Base-by-base conservation (phyloP, 64 coral and sea anemone genomes). In the Montipora sp. region DNA sequence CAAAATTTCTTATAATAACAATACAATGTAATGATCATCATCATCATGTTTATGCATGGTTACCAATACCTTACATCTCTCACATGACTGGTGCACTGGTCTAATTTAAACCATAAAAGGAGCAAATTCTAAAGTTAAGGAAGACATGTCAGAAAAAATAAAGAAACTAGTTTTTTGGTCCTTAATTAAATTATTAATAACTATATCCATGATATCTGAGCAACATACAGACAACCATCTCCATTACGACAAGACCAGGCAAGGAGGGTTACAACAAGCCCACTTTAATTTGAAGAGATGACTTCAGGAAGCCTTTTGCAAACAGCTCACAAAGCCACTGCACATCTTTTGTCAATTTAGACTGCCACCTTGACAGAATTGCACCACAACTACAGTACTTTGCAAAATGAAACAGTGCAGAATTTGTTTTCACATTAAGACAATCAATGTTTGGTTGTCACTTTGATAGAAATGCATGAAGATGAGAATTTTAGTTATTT, bases 401-500 rank as follows among this genome's bases (percentile, higher is more conserved):
- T 66, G 15, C 61, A 14, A 66, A 9, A 66, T 66, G 61, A 4
- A 66, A 1, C 15, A 14, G 61, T 66, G 5, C 6, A 66, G 24
- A 75, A 44, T 75, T 23, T 75, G 73, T 75, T 45, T 44, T 24
- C 44, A 46, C 22, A 46, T 10, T 2, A 48, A 44, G 5, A 47
- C 36, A 36, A 36, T 36, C 36, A 36, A 83, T 83, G 47, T 67
- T 27, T 63, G 57, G 12, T 10, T 60, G 53, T 48, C 16, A 22
- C n/a, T 36, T 19, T 11, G 9, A 5, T 13, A 47, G 16, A 67
- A 48, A 67, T 67, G 43, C 6, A 48, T 68, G 24, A 83, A 15
- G n/a, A 83, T 83, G 67, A 67, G 46, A 83, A 7, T 59, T 83
- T 67, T 47, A 67, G 24, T 83, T 66, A 66, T 67, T 83, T 83